phyloP scores from a whole-genome alignment of 2,888 invertebrate species.

The Andricus quercusramuli region DNA sequence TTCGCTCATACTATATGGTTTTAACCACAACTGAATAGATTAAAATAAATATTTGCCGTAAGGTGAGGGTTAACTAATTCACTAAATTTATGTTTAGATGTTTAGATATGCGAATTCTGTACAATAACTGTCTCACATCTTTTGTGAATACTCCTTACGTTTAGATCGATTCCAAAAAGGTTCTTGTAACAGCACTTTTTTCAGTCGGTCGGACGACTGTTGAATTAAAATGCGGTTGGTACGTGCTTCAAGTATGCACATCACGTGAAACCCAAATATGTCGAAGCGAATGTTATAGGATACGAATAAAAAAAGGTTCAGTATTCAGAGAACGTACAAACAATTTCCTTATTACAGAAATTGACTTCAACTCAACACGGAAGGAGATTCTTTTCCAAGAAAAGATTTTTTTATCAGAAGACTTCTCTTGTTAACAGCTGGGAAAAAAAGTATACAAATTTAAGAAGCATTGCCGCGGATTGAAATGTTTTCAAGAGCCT shows the following conservation, averaged over 20 bases:
- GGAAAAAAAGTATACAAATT: no score
- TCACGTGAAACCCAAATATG: slow-evolving; percentile 37
- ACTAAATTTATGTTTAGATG: neutral
- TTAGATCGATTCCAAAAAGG: slow-evolving; percentile 1
- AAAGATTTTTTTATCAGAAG: neutral
- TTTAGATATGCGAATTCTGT: neutral
- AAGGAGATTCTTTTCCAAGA: slow-evolving; percentile 8
- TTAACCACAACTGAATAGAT: neutral
- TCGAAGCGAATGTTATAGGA: slow-evolving; percentile 36
- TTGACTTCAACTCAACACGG: slow-evolving; percentile 21
- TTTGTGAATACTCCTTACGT: neutral
- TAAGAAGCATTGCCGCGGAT: no score
- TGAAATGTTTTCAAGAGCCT: no score
- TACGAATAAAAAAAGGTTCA: slow-evolving; percentile 18
- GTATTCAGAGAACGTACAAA: slow-evolving; percentile 20
- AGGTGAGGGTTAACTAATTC: neutral
- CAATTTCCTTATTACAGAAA: slow-evolving; percentile 32
- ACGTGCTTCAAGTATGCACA: neutral
- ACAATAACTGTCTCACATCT: slow-evolving; percentile 12
- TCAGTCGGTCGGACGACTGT: slow-evolving; percentile 12
- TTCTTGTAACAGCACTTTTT: slow-evolving; percentile 6
- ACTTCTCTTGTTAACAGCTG: neutral
- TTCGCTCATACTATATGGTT: no score
- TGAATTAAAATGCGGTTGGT: slow-evolving; percentile 30
- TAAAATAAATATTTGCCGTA: neutral